Evolutionary conservation across 2,797 vertebrate genomes (phyloP).

Genomic region (Phoeniculus purpureus): DNA sequence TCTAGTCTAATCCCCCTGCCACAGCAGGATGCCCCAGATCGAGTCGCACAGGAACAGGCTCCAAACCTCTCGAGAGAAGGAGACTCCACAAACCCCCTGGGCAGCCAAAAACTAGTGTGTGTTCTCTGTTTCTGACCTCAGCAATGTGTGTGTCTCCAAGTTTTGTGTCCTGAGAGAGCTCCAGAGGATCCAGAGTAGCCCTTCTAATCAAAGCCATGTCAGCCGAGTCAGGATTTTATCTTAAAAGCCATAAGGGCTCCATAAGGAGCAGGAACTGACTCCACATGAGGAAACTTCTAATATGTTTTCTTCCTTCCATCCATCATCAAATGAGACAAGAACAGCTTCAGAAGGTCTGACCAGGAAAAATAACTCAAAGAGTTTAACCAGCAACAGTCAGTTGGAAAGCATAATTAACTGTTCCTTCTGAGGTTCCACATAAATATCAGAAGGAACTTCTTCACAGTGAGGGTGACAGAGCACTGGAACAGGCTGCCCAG

Average conservation of each 20-base stretch:
- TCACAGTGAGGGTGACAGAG: no score
- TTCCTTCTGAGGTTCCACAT: no score
- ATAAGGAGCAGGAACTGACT: not conserved
- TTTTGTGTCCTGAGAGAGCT: not conserved
- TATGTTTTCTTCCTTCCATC: not conserved
- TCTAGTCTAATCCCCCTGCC: no score
- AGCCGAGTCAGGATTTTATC: not conserved
- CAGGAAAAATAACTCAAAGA: constrained; percentile 11
- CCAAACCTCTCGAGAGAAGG: no score
- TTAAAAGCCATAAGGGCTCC: not conserved
- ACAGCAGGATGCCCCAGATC: no score
- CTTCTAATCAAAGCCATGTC: constrained; percentile 7
- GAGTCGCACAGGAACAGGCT: no score
- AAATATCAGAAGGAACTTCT: no score
- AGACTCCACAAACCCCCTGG: no score
- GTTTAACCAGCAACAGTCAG: not conserved
- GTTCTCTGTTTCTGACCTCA: not conserved
- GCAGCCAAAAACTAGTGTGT: not conserved
- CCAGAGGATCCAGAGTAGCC: not conserved
- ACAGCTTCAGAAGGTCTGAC: not conserved
- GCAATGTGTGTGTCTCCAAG: not conserved
- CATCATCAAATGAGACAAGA: not conserved
- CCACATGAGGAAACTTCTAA: not conserved
- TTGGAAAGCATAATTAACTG: constrained; percentile 4
- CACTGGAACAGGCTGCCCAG: no score